Evolutionary conservation across 2,797 vertebrate species (phyloP), one percentile per base, ranked within the genome.

Genomic region (Pteropus rufus): DNA sequence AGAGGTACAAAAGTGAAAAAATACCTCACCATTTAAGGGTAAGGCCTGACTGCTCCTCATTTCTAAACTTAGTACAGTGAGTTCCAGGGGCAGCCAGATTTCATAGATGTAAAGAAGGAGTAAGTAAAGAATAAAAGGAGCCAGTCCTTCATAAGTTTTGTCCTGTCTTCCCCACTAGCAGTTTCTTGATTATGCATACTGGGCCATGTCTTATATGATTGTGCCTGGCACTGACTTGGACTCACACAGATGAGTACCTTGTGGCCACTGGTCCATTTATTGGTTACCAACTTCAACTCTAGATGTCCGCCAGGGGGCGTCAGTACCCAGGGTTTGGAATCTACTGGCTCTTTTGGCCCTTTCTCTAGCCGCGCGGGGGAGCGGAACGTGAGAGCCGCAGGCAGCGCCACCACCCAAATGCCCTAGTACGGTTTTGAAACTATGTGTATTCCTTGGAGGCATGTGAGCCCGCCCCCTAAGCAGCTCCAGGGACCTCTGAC

Each of bases 221-320:
- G 21, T 76, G 52, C 24, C 15, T 3, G 36, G 34, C 31, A 24
- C 16, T 81, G 67, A 41, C 41, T 46, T 18, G 54, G 64, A 65
- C 46, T 34, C 44, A 12, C 2, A 31, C 11, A 65, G 44, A 34
- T 46, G 9, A 67, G 10, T n/a, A 16, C 44, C 44, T 24, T 39
- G 14, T 31, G 26, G 18, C 26, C 36, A 18, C 31, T 0, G 58
- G 41, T 52, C 23, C 3, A 1, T 46, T 26, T 24, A 23, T 29
- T n/a, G 65, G 36, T 62, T 82, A 56, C 44, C 10, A 54, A 5
- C 60, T 49, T 69, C 69, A 52, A 77, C 23, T 82, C 56, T 56
- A n/a, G 7, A 14, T 80, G 58, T 75, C 97, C 96, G 87, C 80
- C 67, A 97, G 97, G 26, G 87, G 94, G 86, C 76, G 19, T 3